A percentile compares a stretch with the other conserved stretches of the same genome.
These are phyloP conservation scores for Paramacrobiotus metropolitanus DNA, from an alignment of 1,140 invertebrate genomes.

Conservation along the genomic window DNA sequence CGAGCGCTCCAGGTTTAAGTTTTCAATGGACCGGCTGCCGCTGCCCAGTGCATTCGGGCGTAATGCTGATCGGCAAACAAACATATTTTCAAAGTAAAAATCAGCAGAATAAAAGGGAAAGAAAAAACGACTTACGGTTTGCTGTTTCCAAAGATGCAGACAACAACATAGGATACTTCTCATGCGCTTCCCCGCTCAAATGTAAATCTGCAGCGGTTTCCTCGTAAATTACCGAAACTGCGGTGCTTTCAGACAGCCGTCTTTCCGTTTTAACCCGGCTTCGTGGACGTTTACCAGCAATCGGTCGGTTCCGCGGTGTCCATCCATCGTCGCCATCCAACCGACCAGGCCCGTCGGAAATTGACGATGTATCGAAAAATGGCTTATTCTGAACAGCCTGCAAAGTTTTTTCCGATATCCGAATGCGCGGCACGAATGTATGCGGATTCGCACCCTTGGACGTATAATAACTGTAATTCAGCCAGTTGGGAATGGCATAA, in stretches of 20 bases:
- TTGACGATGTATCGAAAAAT: no score
- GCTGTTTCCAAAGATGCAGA: background rate
- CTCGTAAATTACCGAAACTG: background rate
- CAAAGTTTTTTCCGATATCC: background rate
- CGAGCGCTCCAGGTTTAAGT: background rate
- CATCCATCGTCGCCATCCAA: background rate
- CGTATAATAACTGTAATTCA: background rate
- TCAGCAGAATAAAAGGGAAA: background rate
- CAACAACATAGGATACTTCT: background rate
- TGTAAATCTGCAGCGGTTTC: background rate
- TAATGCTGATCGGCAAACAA: background rate
- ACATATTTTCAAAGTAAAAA: background rate
- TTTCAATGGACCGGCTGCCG: background rate
- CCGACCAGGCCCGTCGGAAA: no score
- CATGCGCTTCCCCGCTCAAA: background rate
- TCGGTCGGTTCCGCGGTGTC: background rate
- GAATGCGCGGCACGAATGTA: background rate
- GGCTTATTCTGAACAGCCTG: background rate
- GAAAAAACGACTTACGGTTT: background rate
- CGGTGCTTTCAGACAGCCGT: background rate
- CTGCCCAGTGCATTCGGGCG: constrained; percentile 1
- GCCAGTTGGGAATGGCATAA: constrained; percentile 20
- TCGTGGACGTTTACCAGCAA: background rate
- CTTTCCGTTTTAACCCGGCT: no score
- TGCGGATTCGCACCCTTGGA: background rate